phyloP scores from a whole-genome alignment of 2,888 invertebrate genomes.

The Ypsolopha scabrella region DNA sequence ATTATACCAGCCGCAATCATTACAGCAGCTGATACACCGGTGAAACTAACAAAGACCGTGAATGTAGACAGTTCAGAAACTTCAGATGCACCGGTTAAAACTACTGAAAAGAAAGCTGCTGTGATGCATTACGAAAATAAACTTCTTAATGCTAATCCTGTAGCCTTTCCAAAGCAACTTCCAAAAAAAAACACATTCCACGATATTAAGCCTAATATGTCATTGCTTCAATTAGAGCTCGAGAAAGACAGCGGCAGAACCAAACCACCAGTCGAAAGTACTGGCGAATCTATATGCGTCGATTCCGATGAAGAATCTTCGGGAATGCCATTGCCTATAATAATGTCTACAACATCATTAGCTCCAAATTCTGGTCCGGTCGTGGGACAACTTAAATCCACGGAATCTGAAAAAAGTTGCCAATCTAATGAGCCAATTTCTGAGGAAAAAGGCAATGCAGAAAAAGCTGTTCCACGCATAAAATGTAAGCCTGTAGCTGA shows the following conservation, averaged over 20 bases:
- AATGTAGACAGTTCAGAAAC: too few species aligned
- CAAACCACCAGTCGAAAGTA: not conserved
- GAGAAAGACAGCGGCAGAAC: too few species aligned
- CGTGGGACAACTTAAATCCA: too few species aligned
- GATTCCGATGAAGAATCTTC: not conserved
- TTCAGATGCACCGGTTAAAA: too few species aligned
- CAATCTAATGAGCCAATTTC: too few species aligned
- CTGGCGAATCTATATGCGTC: not conserved
- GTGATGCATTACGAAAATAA: slow-evolving; percentile 12
- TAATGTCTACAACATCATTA: slow-evolving; percentile 41
- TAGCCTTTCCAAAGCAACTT: slow-evolving; percentile 49
- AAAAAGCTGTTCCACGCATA: slow-evolving; percentile 30
- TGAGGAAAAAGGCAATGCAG: slow-evolving; percentile 4
- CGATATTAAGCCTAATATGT: not conserved
- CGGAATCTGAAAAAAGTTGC: too few species aligned
- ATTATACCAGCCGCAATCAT: too few species aligned
- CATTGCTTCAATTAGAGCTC: not conserved
- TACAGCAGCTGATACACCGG: too few species aligned
- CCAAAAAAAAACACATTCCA: slow-evolving; percentile 27
- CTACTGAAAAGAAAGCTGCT: too few species aligned
- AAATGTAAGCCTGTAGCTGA: slow-evolving; percentile 53
- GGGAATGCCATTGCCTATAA: slow-evolving; percentile 32
- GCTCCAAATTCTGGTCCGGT: slow-evolving; percentile 12
- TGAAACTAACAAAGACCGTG: too few species aligned
- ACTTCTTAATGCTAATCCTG: slow-evolving; percentile 39